Evolutionary conservation across 2,888 invertebrate genomes (phyloP).

Genomic region (Micoletzkya japonica): DNA sequence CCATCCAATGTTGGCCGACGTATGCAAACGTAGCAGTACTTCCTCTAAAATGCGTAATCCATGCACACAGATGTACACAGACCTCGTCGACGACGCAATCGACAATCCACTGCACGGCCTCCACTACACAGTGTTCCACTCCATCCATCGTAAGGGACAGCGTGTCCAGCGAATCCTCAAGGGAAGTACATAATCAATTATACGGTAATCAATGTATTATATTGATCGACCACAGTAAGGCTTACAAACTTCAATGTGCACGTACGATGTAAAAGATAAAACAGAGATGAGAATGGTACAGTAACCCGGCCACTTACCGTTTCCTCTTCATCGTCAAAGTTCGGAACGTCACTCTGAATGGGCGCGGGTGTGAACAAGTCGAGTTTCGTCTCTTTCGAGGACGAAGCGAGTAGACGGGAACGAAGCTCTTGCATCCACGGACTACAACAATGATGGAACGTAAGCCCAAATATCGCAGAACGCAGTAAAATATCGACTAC

Average conservation of each 20-base stretch:
- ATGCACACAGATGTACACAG: no score
- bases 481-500: no score
- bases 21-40: neutral
- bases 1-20: no score
- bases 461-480: no score
- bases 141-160: constrained; percentile 45
- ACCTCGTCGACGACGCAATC: constrained; percentile 49
- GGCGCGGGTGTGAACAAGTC: constrained; percentile 3
- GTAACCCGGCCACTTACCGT: neutral
- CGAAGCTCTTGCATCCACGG: constrained; percentile 13
- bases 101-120: constrained; percentile 49
- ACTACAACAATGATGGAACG: neutral
- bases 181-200: neutral
- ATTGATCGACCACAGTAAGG: neutral
- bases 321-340: constrained; percentile 43
- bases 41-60: neutral
- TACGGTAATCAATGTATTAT: neutral
- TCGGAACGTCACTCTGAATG: constrained; percentile 42
- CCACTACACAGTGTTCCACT: constrained; percentile 50
- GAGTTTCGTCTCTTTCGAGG: neutral
- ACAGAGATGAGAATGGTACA: neutral
- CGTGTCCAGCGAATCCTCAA: constrained; percentile 55
- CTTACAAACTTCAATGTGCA: neutral
- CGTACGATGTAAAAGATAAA: neutral
- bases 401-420: constrained; percentile 7